Conservation (phyloP, 2,888 invertebrate species). For the Ischnus inquisitorius region DNA sequence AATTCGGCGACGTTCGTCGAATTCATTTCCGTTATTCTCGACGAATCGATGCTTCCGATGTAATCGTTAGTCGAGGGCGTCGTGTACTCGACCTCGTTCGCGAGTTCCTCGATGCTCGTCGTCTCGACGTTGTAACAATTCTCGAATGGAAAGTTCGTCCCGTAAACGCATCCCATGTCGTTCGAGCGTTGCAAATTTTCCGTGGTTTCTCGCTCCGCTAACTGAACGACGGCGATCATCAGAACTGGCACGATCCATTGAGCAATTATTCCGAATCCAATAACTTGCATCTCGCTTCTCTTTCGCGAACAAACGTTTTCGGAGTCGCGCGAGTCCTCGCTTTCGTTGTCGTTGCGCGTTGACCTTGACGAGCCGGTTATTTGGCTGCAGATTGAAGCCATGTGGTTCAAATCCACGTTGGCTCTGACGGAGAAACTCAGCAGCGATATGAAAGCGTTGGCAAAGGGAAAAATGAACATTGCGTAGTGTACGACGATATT, state of each 20-base stretch:
- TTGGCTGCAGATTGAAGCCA: constrained; percentile 67
- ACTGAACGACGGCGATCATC: constrained; percentile 73
- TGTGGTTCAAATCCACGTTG: constrained; percentile 67
- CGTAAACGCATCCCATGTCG: constrained; percentile 73
- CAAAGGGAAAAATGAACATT: constrained; percentile 80
- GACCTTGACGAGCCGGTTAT: constrained; percentile 23
- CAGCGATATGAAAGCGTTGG: constrained; percentile 81
- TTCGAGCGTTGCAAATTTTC: constrained; percentile 52
- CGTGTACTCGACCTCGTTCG: constrained; percentile 44
- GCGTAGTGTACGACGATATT: constrained; percentile 78
- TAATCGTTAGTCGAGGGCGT: constrained; percentile 67
- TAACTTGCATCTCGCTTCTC: constrained; percentile 64
- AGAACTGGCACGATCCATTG: constrained; percentile 82
- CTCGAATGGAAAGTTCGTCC: constrained; percentile 77
- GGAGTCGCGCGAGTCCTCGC: not conserved
- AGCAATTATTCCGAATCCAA: constrained; percentile 71
- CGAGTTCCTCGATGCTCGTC: not conserved
- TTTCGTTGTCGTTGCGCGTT: constrained; percentile 17
- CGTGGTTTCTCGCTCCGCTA: constrained; percentile 70
- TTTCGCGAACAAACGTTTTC: constrained; percentile 30
- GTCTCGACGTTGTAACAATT: constrained; percentile 67
- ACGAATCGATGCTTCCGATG: constrained; percentile 64
- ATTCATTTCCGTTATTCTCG: constrained; percentile 60
- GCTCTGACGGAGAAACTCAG: constrained; percentile 77
- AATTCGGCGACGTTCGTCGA: constrained; percentile 59